phyloP scores from a whole-genome alignment of 2,888 invertebrate species.

The Heliconius sara region DNA sequence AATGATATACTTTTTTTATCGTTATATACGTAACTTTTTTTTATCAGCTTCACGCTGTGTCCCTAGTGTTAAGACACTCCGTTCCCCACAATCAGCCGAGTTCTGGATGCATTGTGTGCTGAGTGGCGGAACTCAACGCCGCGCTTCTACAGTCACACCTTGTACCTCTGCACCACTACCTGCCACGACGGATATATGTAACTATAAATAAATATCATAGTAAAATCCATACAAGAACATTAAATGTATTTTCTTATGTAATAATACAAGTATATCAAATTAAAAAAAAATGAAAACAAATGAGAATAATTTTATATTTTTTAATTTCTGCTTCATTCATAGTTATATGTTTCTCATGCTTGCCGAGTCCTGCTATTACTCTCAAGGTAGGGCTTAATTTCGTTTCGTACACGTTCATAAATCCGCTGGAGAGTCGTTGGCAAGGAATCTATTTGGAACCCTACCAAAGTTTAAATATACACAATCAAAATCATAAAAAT shows the following conservation, averaged over 20 bases:
- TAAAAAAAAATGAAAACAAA: no score
- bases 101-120: no score
- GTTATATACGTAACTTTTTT: background rate
- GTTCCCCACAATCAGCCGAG: no score
- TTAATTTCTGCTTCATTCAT: background rate
- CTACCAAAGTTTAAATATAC: conserved; percentile 76
- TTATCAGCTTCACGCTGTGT: no score
- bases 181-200: no score
- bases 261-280: no score
- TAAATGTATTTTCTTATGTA: background rate
- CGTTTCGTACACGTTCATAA: conserved; percentile 59
- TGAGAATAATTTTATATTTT: background rate
- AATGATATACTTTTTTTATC: background rate
- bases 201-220: background rate
- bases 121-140: no score
- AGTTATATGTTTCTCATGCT: conserved; percentile 23
- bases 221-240: no score
- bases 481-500: conserved; percentile 63
- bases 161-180: no score
- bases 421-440: conserved; percentile 68
- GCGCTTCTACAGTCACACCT: no score
- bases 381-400: conserved; percentile 20
- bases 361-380: conserved; percentile 20
- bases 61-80: no score
- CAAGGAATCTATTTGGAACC: conserved; percentile 72